Conservation (phyloP, 2,797 vertebrate species). For the Bufotes viridis region DNA sequence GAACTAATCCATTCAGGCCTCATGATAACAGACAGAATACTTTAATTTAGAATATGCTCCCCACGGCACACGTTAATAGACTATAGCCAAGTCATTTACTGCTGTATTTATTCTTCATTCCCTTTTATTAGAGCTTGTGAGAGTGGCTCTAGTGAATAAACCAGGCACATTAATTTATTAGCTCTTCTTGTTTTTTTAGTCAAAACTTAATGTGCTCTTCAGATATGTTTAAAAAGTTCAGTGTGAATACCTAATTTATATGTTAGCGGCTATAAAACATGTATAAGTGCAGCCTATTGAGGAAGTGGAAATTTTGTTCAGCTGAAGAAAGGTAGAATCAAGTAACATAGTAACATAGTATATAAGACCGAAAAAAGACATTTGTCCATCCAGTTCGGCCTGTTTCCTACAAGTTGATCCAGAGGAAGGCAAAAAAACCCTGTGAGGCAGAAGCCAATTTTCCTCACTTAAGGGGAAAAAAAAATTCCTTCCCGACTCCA, state of each 20-base stretch:
- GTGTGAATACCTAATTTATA: background rate
- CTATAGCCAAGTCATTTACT: conserved; percentile 55
- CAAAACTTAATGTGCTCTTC: background rate
- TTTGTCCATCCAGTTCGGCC: no score
- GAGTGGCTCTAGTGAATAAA: conserved; percentile 3
- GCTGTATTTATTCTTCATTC: conserved; percentile 29
- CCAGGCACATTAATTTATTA: conserved; percentile 22
- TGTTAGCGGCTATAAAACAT: background rate
- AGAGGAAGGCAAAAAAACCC: no score
- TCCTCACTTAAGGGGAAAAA: no score
- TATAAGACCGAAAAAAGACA: no score
- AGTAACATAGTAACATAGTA: no score
- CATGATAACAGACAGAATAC: conserved; percentile 42
- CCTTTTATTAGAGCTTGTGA: conserved; percentile 6
- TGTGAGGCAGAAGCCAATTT: no score
- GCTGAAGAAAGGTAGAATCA: no score
- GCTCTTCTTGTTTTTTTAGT: conserved; percentile 18
- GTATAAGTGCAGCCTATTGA: background rate
- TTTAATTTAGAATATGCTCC: conserved; percentile 63
- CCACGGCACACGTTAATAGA: conserved; percentile 7
- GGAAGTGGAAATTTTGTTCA: background rate
- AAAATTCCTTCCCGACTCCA: no score
- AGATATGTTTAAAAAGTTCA: background rate
- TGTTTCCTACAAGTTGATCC: no score
- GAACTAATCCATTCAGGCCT: conserved; percentile 36